Evolutionary conservation across 2,888 invertebrate genomes (phyloP).

Genomic region (Eulithis prunata): DNA sequence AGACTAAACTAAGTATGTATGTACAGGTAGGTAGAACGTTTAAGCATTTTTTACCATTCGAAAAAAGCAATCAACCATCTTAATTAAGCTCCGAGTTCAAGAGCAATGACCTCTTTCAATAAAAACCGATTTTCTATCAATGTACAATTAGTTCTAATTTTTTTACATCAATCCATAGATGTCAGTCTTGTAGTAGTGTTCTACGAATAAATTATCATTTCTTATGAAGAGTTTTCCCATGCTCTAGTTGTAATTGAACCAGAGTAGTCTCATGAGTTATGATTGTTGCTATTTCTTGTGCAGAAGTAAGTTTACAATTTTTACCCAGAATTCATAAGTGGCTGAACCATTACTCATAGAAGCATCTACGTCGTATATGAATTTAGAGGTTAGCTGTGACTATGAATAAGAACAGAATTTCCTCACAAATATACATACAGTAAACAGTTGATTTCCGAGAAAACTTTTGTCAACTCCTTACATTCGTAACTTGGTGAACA

Average conservation of each 20-base stretch:
- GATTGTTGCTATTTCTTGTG: neutral
- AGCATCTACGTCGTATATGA: too few relatives aligned
- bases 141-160: slow-evolving; percentile 28
- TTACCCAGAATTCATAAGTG: too few relatives aligned
- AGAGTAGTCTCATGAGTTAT: slow-evolving; percentile 25
- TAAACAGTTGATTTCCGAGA: too few relatives aligned
- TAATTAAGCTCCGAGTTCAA: slow-evolving; percentile 3
- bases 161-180: slow-evolving; percentile 24
- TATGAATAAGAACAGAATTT: too few relatives aligned
- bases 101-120: slow-evolving; percentile 9
- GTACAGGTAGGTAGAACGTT: too few relatives aligned
- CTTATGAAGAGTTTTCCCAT: slow-evolving; percentile 26
- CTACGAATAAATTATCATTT: slow-evolving; percentile 25
- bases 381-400: too few relatives aligned
- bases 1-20: too few relatives aligned
- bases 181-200: slow-evolving; percentile 15
- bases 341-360: too few relatives aligned
- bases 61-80: slow-evolving; percentile 12
- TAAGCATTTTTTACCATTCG: neutral
- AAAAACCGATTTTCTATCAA: slow-evolving; percentile 32
- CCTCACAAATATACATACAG: too few relatives aligned
- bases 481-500: too few relatives aligned
- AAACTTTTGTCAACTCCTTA: too few relatives aligned
- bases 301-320: too few relatives aligned
- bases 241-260: slow-evolving; percentile 27